Evolutionary conservation across 2,888 invertebrate species (phyloP).

Genomic region (Choreutis nemorana): DNA sequence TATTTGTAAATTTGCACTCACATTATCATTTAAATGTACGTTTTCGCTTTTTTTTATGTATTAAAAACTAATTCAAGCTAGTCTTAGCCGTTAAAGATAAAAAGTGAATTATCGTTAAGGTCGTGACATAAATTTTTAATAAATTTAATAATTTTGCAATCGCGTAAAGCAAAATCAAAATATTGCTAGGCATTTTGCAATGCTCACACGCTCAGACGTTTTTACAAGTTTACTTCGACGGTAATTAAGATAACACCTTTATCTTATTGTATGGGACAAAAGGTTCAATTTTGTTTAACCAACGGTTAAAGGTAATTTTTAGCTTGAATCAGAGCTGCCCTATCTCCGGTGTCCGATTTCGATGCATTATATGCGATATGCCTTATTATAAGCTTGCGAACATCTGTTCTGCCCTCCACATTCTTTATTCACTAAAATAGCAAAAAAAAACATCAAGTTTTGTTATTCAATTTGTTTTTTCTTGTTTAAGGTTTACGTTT

Average conservation of each 20-base stretch:
- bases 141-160: too few species aligned
- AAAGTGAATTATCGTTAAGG: too few species aligned
- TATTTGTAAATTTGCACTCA: too few species aligned
- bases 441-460: slow-evolving; percentile 34
- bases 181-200: slow-evolving; percentile 6
- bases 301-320: slow-evolving; percentile 26
- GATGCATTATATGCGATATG: slow-evolving; percentile 61
- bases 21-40: too few species aligned
- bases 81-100: too few species aligned
- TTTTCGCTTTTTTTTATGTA: too few species aligned
- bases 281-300: slow-evolving; percentile 1
- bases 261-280: not conserved
- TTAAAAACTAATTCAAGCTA: too few species aligned
- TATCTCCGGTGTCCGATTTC: slow-evolving; percentile 65
- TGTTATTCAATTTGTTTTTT: slow-evolving; percentile 30
- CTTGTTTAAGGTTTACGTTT: slow-evolving; percentile 11
- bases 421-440: slow-evolving; percentile 46
- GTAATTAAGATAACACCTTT: not conserved
- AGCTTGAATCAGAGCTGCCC: slow-evolving; percentile 43
- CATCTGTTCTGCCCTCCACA: slow-evolving; percentile 44
- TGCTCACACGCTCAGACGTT: slow-evolving; percentile 7
- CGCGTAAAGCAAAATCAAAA: slow-evolving; percentile 9
- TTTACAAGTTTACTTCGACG: not conserved
- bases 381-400: slow-evolving; percentile 61
- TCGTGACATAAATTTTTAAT: too few species aligned